Conservation (phyloP, 2,888 invertebrate genomes). For the Polydesmus complanatus region DNA sequence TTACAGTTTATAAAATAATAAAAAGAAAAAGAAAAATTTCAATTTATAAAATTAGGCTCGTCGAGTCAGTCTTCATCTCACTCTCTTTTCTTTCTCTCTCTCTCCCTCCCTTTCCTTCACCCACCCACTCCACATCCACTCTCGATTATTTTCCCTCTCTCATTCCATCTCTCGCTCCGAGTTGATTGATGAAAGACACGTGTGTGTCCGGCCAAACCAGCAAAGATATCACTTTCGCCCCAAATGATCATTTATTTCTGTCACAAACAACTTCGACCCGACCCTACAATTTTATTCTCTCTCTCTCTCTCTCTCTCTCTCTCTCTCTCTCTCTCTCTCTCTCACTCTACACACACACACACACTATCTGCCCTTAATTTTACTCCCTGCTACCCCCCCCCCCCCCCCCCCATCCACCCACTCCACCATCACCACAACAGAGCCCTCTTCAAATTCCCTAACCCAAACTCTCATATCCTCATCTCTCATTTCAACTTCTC, state of each 20-base stretch:
- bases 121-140: neutral
- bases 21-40: too few species aligned
- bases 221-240: conserved; percentile 2
- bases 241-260: conserved; percentile 4
- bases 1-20: too few species aligned
- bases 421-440: neutral
- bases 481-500: too few species aligned
- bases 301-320: neutral
- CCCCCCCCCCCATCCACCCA: neutral
- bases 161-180: neutral
- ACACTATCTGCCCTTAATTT: neutral
- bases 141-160: neutral
- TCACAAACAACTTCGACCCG: conserved; percentile 1
- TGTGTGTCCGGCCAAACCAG: conserved; percentile 7
- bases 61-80: neutral
- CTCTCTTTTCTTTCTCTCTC: neutral
- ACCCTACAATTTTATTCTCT: neutral
- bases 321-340: neutral
- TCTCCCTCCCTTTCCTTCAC: neutral
- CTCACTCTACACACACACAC: neutral
- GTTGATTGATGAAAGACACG: conserved; percentile 7
- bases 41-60: too few species aligned
- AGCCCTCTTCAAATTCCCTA: neutral
- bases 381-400: neutral
- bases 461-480: too few species aligned